Evolutionary conservation across 2,797 vertebrate species (phyloP).

Genomic region (Telmatherina bonti): DNA sequence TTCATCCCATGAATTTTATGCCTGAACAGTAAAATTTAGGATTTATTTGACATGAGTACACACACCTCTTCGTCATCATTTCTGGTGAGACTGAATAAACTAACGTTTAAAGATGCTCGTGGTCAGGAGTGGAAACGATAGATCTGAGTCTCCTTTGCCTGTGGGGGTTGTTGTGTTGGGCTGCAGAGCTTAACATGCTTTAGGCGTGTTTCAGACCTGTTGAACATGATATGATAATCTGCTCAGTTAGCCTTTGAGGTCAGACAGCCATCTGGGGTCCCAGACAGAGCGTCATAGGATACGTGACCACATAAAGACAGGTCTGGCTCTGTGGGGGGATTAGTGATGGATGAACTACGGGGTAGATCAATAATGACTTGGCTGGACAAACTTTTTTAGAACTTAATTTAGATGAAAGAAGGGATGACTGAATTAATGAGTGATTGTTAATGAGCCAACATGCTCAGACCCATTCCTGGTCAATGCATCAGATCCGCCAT

Average conservation of each 20-base stretch:
- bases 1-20: neutral
- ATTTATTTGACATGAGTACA: too few species aligned
- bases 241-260: constrained; percentile 48
- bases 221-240: constrained; percentile 55
- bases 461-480: neutral
- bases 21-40: neutral
- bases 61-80: too few species aligned
- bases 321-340: constrained; percentile 9
- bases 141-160: neutral
- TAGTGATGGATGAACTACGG: neutral
- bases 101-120: neutral
- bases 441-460: neutral
- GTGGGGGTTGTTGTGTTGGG: neutral
- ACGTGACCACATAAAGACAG: neutral
- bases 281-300: constrained; percentile 48
- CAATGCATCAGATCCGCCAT: too few species aligned
- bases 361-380: neutral
- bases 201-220: constrained; percentile 41
- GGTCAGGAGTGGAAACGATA: neutral
- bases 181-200: constrained; percentile 20
- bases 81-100: too few species aligned
- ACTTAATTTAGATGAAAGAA: neutral
- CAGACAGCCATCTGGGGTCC: constrained; percentile 65
- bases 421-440: neutral
- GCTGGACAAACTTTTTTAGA: neutral